Conservation (phyloP, 2,113 vertebrate genomes). For the Malurus cyaneus region DNA sequence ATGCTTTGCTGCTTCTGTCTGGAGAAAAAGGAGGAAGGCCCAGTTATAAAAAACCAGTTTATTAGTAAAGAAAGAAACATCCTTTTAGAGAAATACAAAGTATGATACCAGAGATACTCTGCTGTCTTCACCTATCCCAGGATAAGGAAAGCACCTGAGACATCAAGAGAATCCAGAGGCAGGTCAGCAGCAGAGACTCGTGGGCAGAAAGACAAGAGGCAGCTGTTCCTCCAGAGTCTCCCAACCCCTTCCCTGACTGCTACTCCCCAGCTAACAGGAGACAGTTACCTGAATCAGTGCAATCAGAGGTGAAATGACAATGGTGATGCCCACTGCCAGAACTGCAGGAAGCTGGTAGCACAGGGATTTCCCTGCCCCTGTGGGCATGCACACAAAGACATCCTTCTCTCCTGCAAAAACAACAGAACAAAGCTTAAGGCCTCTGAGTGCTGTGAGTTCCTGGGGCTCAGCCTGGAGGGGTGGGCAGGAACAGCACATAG, state of each 20-base stretch:
- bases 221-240: neutral
- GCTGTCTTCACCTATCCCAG: neutral
- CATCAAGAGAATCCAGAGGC: neutral
- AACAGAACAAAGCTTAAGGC: slow-evolving; percentile 53
- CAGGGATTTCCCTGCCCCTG: slow-evolving; percentile 95
- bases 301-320: slow-evolving; percentile 95
- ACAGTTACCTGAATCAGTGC: slow-evolving; percentile 93
- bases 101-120: neutral
- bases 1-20: neutral
- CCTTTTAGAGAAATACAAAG: neutral
- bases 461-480: neutral
- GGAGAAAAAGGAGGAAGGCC: neutral
- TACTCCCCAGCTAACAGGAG: neutral
- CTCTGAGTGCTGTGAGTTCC: neutral
- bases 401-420: slow-evolving; percentile 86
- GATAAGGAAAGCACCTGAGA: neutral
- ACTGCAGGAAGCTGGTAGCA: slow-evolving; percentile 97
- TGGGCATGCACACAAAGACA: slow-evolving; percentile 98
- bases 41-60: neutral
- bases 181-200: neutral
- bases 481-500: neutral
- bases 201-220: neutral
- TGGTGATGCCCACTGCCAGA: slow-evolving; percentile 87
- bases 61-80: neutral
- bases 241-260: neutral